phyloP scores from a whole-genome alignment of 2,113 vertebrate species.

The Ceuthmochares aereus region DNA sequence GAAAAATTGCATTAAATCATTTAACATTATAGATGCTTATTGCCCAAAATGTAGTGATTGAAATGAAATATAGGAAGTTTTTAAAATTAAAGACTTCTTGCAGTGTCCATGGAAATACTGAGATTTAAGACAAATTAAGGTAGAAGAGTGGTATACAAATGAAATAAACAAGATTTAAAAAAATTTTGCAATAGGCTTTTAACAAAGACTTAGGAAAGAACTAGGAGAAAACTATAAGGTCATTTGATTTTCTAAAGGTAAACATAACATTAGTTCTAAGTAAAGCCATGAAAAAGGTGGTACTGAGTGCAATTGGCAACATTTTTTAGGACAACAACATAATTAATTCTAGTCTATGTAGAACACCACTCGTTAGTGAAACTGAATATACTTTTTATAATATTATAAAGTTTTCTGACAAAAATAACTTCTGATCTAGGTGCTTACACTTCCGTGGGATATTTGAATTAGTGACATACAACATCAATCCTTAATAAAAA shows the following conservation, averaged over 20 bases:
- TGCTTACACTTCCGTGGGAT: not conserved
- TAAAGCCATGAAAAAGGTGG: not conserved
- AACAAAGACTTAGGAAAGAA: not conserved
- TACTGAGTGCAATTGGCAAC: not conserved
- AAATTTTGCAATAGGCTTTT: not conserved
- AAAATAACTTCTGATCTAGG: not conserved
- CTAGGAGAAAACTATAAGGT: not conserved
- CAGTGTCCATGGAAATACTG: not conserved
- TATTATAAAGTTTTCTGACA: not conserved
- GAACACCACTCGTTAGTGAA: not conserved
- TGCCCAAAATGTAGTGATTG: not conserved
- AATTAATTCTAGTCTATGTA: not conserved
- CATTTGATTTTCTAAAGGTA: not conserved
- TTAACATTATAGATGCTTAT: slow-evolving; percentile 8
- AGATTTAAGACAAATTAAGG: not conserved
- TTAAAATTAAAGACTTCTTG: not conserved
- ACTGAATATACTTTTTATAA: not conserved
- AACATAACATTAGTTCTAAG: not conserved
- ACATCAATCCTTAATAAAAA: not conserved
- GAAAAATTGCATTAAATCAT: slow-evolving; percentile 22
- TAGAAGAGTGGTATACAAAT: not conserved
- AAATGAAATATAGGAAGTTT: not conserved
- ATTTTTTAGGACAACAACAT: not conserved
- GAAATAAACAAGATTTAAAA: not conserved
- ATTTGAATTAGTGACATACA: not conserved